These are phyloP conservation scores for Pristionchus arcanus DNA, from an alignment of 2,888 invertebrate species.

Conservation along the genomic window DNA sequence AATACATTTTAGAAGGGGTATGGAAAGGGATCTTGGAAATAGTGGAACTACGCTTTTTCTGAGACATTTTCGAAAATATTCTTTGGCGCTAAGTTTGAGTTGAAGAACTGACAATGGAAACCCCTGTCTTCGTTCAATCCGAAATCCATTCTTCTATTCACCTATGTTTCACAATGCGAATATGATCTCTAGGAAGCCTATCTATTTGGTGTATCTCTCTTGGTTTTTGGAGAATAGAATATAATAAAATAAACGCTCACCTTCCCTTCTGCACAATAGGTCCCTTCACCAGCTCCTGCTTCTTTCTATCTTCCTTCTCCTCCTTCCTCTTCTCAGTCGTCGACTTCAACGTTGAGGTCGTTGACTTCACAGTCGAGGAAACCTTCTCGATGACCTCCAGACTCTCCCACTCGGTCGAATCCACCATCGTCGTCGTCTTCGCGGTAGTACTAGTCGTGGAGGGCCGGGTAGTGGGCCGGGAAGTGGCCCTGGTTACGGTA, in stretches of 20 bases:
- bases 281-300: neutral
- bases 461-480: neutral
- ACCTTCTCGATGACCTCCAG: slow-evolving; percentile 9
- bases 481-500: neutral
- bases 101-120: too few species aligned
- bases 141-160: too few species aligned
- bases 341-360: neutral
- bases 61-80: too few species aligned
- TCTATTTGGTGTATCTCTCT: too few species aligned
- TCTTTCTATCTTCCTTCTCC: neutral
- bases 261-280: neutral
- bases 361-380: neutral
- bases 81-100: too few species aligned
- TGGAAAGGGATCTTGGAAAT: too few species aligned
- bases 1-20: too few species aligned
- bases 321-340: neutral
- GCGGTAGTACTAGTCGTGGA: slow-evolving; percentile 6
- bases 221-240: neutral
- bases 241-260: neutral
- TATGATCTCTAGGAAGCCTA: too few species aligned
- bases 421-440: slow-evolving; percentile 19
- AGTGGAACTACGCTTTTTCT: too few species aligned
- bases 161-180: too few species aligned
- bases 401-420: neutral
- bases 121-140: too few species aligned